These are phyloP conservation scores for Calameuta idolon DNA, from an alignment of 2,888 invertebrate genomes.

Conservation along the genomic window DNA sequence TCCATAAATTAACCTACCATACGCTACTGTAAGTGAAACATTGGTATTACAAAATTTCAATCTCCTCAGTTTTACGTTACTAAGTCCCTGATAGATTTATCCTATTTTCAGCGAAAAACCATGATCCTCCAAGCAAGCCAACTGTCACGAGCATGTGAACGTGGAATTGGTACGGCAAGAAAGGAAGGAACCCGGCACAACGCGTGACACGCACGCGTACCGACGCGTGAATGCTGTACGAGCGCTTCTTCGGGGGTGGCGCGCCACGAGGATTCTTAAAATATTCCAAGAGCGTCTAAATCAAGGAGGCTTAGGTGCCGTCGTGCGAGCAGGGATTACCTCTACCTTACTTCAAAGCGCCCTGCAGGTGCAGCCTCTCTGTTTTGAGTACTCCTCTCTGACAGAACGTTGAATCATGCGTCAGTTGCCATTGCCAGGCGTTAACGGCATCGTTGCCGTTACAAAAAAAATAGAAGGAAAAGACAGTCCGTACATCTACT, in stretches of 20 bases:
- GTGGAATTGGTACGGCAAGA: constrained; percentile 1
- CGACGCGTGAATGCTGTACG: constrained; percentile 11
- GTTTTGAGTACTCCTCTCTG: constrained; percentile 29
- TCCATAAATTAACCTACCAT: background rate
- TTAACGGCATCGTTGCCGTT: background rate
- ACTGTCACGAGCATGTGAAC: background rate
- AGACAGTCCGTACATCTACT: background rate
- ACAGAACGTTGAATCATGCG: constrained; percentile 58
- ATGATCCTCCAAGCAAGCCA: background rate
- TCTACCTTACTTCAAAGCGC: constrained; percentile 64
- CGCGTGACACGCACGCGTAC: background rate
- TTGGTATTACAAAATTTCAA: background rate
- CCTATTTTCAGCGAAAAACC: background rate
- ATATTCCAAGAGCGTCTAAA: constrained; percentile 66
- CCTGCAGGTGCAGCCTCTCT: constrained; percentile 63
- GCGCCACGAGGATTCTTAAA: constrained; percentile 64
- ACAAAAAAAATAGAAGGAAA: background rate
- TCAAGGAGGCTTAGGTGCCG: constrained; percentile 65
- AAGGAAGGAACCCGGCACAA: background rate
- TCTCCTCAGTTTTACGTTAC: background rate
- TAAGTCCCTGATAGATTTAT: background rate
- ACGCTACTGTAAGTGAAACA: background rate
- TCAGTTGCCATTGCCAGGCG: constrained; percentile 42
- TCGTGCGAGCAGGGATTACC: constrained; percentile 64
- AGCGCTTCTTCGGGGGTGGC: constrained; percentile 36